Evolutionary conservation across 2,113 vertebrate genomes (phyloP).

Genomic region (Heptranchias perlo): DNA sequence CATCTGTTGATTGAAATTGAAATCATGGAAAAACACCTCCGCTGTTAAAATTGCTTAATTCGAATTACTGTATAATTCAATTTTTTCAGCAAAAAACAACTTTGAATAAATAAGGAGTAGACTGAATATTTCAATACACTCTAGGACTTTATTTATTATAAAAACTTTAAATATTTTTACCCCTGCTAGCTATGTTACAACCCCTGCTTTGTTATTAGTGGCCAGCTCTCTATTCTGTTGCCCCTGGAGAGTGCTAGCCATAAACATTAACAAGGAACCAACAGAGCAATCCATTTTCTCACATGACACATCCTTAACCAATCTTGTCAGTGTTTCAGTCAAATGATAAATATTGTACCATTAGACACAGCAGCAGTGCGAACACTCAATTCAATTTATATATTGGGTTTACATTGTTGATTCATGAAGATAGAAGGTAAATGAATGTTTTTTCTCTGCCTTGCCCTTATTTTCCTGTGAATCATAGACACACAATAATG

Average conservation of each 20-base stretch:
- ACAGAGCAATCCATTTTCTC: not conserved
- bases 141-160: not conserved
- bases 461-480: not conserved
- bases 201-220: not conserved
- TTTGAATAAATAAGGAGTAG: not conserved
- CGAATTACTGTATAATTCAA: not conserved
- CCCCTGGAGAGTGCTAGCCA: not conserved
- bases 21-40: not conserved
- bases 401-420: not conserved
- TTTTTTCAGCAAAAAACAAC: not conserved
- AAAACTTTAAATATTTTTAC: not conserved
- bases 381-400: not conserved
- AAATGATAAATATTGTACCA: not conserved
- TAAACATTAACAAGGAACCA: not conserved
- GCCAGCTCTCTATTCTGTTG: not conserved
- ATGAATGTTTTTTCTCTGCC: not conserved
- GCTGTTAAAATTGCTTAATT: not conserved
- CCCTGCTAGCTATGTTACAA: not conserved
- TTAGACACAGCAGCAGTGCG: not conserved
- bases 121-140: not conserved
- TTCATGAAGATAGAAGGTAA: not conserved
- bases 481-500: not conserved
- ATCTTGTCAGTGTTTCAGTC: not conserved
- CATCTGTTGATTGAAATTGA: not conserved
- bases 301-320: not conserved